Conservation (phyloP, 2,113 vertebrate species). For the Oryzias melastigma region DNA sequence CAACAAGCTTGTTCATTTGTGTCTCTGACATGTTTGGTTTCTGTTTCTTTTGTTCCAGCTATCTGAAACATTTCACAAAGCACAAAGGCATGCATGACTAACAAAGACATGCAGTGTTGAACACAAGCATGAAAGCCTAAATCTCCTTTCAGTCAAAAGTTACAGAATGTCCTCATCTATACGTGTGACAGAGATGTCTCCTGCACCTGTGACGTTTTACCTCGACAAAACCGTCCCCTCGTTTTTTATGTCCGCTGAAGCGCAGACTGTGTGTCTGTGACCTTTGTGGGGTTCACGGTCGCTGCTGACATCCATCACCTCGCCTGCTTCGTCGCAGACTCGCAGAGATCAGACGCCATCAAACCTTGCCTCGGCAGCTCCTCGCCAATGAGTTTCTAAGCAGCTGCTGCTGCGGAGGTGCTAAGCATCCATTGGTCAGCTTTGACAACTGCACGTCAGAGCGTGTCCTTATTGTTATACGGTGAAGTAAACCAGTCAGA, state of each 20-base stretch:
- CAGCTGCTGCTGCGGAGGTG: slow-evolving; percentile 24
- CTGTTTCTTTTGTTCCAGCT: too few relatives aligned
- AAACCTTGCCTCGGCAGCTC: slow-evolving; percentile 13
- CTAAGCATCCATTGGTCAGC: slow-evolving; percentile 16
- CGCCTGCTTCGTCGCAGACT: slow-evolving; percentile 3
- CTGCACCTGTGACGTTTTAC: neutral
- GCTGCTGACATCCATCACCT: slow-evolving; percentile 12
- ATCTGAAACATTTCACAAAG: too few relatives aligned
- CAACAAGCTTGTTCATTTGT: too few relatives aligned
- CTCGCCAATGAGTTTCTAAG: slow-evolving; percentile 32
- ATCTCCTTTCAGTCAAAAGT: neutral
- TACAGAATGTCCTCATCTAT: slow-evolving; percentile 1
- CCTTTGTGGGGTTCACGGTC: slow-evolving; percentile 21
- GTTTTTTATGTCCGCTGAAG: slow-evolving; percentile 1
- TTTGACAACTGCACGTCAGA: slow-evolving; percentile 26
- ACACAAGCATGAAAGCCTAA: neutral
- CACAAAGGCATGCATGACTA: too few relatives aligned
- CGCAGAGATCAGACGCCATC: slow-evolving; percentile 23
- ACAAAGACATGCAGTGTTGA: neutral
- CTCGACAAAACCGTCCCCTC: neutral
- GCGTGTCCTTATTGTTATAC: slow-evolving; percentile 20
- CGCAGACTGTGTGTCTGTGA: slow-evolving; percentile 17
- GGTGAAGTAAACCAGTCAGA: slow-evolving; percentile 2
- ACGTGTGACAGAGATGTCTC: neutral
- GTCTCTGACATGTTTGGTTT: too few relatives aligned